A percentile compares a stretch with the other conserved stretches of the same genome.
Conservation (phyloP, 2,888 invertebrate genomes). For the Thumatha senex region DNA sequence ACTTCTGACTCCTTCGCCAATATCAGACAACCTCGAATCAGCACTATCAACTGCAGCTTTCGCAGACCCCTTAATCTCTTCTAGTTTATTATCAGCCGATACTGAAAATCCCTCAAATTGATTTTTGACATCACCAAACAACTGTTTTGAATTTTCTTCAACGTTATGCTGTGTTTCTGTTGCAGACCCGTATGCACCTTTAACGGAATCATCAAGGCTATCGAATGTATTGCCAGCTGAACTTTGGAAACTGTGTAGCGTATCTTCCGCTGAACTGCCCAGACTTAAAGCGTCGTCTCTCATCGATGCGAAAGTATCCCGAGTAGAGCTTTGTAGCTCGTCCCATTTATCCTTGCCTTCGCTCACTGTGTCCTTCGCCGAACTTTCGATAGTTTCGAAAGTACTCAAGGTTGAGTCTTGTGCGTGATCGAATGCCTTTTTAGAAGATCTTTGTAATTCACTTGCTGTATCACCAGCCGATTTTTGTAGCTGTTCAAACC, state of each 20-base stretch:
- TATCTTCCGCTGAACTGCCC: conserved; percentile 72
- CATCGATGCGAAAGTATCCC: conserved; percentile 72
- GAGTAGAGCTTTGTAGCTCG: conserved; percentile 69
- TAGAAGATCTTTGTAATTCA: conserved; percentile 59
- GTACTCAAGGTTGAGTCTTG: conserved; percentile 75
- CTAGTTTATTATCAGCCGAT: conserved; percentile 71
- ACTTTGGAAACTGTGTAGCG: conserved; percentile 75
- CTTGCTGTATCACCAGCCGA: conserved; percentile 43
- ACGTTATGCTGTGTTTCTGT: conserved; percentile 47
- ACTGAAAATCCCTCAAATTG: conserved; percentile 76
- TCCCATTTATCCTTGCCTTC: conserved; percentile 70
- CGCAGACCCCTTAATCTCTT: conserved; percentile 62
- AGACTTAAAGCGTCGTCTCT: conserved; percentile 68
- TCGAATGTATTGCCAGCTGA: conserved; percentile 78
- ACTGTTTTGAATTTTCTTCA: conserved; percentile 57
- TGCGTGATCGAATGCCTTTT: conserved; percentile 64
- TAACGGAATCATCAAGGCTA: conserved; percentile 72
- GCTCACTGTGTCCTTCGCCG: conserved; percentile 71
- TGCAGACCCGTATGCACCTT: conserved; percentile 56
- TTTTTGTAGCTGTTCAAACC: conserved; percentile 50
- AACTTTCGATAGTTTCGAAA: conserved; percentile 77
- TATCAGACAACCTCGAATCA: conserved; percentile 55
- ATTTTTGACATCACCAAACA: conserved; percentile 65
- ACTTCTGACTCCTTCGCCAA: conserved; percentile 42
- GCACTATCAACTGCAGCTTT: conserved; percentile 55